Evolutionary conservation across 1,140 invertebrate genomes (phyloP).

Genomic region (Hycleus phaleratus): DNA sequence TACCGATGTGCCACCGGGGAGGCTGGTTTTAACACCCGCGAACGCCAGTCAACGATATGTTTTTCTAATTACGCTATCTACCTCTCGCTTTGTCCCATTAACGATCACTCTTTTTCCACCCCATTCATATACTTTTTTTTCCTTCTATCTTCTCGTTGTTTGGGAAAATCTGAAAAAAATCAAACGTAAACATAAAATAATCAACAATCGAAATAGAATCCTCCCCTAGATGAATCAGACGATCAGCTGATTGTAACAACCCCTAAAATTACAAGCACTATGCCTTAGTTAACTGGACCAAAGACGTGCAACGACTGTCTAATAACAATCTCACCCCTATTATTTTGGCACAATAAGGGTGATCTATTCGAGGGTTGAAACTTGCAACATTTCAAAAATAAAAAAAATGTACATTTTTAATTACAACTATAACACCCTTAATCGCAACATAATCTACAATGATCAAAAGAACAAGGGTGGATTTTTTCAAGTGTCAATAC

Average conservation of each 20-base stretch:
- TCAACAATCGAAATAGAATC: not conserved
- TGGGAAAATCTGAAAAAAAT: not conserved
- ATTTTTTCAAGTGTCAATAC: not conserved
- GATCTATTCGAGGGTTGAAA: not conserved
- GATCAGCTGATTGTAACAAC: slow-evolving; percentile 37
- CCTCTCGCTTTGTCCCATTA: slow-evolving; percentile 10
- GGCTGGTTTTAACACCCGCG: not conserved
- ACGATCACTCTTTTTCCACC: not conserved
- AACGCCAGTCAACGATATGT: slow-evolving; percentile 23
- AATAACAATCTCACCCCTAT: slow-evolving; percentile 5
- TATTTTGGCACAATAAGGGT: slow-evolving; percentile 3
- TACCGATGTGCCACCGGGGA: not conserved
- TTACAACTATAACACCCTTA: too few species aligned
- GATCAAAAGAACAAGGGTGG: not conserved
- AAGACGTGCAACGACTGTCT: slow-evolving; percentile 17
- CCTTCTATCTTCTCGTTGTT: not conserved
- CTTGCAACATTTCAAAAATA: not conserved
- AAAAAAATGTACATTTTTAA: not conserved
- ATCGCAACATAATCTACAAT: too few species aligned
- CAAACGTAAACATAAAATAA: not conserved
- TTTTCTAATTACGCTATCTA: slow-evolving; percentile 30
- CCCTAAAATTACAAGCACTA: not conserved
- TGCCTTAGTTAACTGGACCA: slow-evolving; percentile 18
- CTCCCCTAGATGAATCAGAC: slow-evolving; percentile 17
- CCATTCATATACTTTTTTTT: not conserved